These are phyloP conservation scores for Drosophila takahashii DNA, from an alignment of 1,140 invertebrate species.

Conservation along the genomic window DNA sequence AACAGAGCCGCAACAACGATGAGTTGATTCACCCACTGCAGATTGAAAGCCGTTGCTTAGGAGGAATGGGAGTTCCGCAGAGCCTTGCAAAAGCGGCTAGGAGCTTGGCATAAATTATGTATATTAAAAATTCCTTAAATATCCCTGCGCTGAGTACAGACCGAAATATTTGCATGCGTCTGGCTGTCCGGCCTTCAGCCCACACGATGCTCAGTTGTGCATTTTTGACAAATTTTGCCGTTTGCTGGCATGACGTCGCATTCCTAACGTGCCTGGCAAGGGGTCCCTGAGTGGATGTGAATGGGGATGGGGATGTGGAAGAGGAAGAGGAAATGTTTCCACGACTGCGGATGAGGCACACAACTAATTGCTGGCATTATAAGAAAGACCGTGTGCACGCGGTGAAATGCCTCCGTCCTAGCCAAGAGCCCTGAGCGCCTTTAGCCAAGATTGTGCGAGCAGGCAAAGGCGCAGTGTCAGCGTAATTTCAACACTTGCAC, in stretches of 20 bases:
- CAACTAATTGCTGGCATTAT: conserved; percentile 68
- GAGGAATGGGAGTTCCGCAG: background rate
- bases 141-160: conserved; percentile 27
- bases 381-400: conserved; percentile 54
- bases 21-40: too few relatives aligned
- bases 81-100: background rate
- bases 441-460: conserved; percentile 16
- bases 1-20: too few relatives aligned
- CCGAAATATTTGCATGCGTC: conserved; percentile 76
- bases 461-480: conserved; percentile 35
- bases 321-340: conserved; percentile 8
- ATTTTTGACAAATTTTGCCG: conserved; percentile 75
- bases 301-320: too few relatives aligned
- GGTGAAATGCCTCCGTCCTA: conserved; percentile 69
- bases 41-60: background rate
- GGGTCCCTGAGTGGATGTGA: background rate
- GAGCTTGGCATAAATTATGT: conserved; percentile 61
- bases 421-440: conserved; percentile 58
- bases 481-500: conserved; percentile 67
- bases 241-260: conserved; percentile 64
- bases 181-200: conserved; percentile 35
- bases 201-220: conserved; percentile 32
- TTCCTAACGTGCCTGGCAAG: conserved; percentile 49
- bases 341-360: conserved; percentile 36
- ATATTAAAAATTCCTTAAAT: conserved; percentile 81